These are phyloP conservation scores for Drosophila tanythrix DNA, from an alignment of 2,888 invertebrate species.

Conservation along the genomic window DNA sequence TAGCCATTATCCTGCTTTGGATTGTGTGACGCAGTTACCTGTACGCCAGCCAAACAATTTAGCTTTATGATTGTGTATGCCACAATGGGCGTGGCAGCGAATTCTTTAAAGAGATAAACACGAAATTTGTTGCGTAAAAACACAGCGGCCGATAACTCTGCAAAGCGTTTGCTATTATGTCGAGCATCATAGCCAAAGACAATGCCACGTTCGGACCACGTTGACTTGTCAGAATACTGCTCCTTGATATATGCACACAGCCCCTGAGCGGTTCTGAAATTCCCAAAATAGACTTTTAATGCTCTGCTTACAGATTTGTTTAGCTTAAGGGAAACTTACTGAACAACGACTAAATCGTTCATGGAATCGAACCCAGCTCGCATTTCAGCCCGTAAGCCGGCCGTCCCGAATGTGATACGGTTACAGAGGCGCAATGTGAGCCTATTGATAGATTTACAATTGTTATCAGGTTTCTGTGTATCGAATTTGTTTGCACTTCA, in stretches of 20 bases:
- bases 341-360: constrained; percentile 98
- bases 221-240: constrained; percentile 85
- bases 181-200: constrained; percentile 97
- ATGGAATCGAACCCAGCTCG: constrained; percentile 96
- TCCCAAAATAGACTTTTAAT: background rate
- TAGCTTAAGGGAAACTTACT: constrained; percentile 83
- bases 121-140: constrained; percentile 91
- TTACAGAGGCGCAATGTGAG: constrained; percentile 88
- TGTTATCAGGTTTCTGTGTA: background rate
- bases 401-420: constrained; percentile 95
- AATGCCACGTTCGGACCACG: constrained; percentile 88
- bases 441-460: constrained; percentile 23
- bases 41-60: constrained; percentile 93
- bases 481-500: background rate
- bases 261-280: constrained; percentile 91
- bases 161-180: constrained; percentile 94
- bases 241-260: constrained; percentile 90
- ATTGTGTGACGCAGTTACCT: constrained; percentile 98
- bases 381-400: constrained; percentile 96
- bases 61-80: constrained; percentile 92
- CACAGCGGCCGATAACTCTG: constrained; percentile 92
- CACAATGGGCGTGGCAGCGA: constrained; percentile 97
- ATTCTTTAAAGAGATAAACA: constrained; percentile 92
- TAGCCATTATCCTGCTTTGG: constrained; percentile 98
- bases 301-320: background rate